Conservation (phyloP, 2,113 vertebrate species). For the Tinamus guttatus region DNA sequence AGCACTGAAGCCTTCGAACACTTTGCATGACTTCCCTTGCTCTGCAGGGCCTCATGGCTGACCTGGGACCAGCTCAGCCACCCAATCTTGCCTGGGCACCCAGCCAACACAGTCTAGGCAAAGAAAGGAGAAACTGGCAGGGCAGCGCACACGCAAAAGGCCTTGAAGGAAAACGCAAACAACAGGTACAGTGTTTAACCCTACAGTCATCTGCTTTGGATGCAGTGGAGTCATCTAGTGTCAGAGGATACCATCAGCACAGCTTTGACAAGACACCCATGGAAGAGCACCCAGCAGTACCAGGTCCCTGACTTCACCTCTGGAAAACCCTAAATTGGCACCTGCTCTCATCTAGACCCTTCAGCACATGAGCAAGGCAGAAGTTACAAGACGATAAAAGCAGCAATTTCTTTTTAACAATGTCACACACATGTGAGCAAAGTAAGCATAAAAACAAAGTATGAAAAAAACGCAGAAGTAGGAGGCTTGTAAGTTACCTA, state of each 20-base stretch:
- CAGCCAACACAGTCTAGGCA: not conserved
- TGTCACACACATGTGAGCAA: not conserved
- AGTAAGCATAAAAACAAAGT: not conserved
- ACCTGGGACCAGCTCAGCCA: not conserved
- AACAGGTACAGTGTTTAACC: not conserved
- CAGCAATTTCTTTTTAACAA: not conserved
- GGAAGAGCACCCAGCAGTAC: accelerated
- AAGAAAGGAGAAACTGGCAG: accelerated
- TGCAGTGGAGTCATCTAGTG: not conserved
- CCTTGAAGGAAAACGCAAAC: not conserved
- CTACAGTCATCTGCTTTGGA: not conserved
- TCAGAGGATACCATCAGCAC: not conserved
- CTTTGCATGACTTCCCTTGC: not conserved
- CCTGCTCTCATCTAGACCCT: not conserved
- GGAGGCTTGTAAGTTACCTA: not conserved
- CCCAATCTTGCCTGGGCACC: not conserved
- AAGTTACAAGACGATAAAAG: not conserved
- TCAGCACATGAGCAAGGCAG: not conserved
- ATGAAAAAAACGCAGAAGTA: not conserved
- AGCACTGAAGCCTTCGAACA: not conserved
- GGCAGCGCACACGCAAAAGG: accelerated
- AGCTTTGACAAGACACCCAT: not conserved
- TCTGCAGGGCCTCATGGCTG: accelerated
- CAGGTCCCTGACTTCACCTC: not conserved
- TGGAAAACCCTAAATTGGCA: not conserved